Conservation (phyloP, 2,113 vertebrate species). For the Percopsis transmontana region DNA sequence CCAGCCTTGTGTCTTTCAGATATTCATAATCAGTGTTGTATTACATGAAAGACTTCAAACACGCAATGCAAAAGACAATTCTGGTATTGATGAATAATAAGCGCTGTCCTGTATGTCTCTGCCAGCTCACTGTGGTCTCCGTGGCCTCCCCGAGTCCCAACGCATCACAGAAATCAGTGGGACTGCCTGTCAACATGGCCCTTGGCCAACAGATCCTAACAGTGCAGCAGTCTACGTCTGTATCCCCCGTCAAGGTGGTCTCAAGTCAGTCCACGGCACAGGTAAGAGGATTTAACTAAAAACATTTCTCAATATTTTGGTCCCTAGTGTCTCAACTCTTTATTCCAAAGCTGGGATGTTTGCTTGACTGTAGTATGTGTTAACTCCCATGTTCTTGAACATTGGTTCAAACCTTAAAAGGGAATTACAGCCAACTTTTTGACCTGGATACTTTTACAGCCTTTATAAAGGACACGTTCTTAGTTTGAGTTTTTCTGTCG, state of each 20-base stretch:
- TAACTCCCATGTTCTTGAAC: too few species aligned
- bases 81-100: too few species aligned
- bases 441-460: too few species aligned
- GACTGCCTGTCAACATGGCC: constrained; percentile 85
- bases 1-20: too few species aligned
- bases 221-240: constrained; percentile 83
- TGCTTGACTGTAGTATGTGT: not conserved
- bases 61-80: too few species aligned
- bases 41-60: too few species aligned
- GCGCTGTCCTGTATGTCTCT: not conserved
- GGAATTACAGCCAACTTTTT: too few species aligned
- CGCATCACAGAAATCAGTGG: constrained; percentile 85
- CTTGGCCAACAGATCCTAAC: constrained; percentile 89
- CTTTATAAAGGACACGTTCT: too few species aligned
- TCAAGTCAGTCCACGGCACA: constrained; percentile 78
- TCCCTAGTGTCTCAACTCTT: not conserved
- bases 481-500: too few species aligned
- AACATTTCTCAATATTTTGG: not conserved
- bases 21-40: too few species aligned
- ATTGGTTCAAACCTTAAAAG: too few species aligned
- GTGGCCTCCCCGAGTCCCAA: constrained; percentile 84
- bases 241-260: constrained; percentile 84
- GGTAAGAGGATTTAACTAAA: constrained; percentile 61
- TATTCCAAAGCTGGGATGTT: not conserved
- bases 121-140: constrained; percentile 87